These are phyloP conservation scores for Philopedon plagiatum DNA, from an alignment of 2,888 invertebrate genomes.

Conservation along the genomic window DNA sequence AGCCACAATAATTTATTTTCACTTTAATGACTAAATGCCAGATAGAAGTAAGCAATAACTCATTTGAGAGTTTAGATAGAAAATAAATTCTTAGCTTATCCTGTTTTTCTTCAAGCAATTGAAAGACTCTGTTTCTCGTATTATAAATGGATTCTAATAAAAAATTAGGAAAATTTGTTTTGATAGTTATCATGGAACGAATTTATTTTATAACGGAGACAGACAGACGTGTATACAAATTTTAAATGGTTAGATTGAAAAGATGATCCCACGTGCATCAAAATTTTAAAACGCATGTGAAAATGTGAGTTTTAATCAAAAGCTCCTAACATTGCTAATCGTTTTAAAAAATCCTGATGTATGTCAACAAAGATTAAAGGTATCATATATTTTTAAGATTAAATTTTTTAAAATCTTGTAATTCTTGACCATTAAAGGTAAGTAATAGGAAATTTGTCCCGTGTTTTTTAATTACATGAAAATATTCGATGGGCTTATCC, in stretches of 20 bases:
- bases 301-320: conserved; percentile 44
- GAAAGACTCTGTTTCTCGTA: not conserved
- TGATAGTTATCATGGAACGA: conserved; percentile 31
- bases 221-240: conserved; percentile 67
- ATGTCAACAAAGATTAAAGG: not conserved
- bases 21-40: conserved; percentile 30
- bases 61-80: conserved; percentile 16
- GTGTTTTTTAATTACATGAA: too few species aligned
- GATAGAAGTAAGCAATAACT: conserved; percentile 30
- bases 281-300: conserved; percentile 46
- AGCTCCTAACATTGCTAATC: conserved; percentile 12
- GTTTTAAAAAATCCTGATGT: conserved; percentile 7
- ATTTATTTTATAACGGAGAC: conserved; percentile 51
- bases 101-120: not conserved
- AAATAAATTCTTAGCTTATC: conserved; percentile 28
- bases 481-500: too few species aligned
- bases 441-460: too few species aligned
- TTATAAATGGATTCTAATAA: conserved; percentile 17
- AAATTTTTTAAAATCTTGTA: too few species aligned
- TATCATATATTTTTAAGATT: too few species aligned
- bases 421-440: too few species aligned
- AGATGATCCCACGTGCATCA: conserved; percentile 64
- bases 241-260: conserved; percentile 64
- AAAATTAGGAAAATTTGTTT: conserved; percentile 37
- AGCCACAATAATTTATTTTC: conserved; percentile 30